phyloP scores from a whole-genome alignment of 2,113 vertebrate species.

The Notechis scutatus region DNA sequence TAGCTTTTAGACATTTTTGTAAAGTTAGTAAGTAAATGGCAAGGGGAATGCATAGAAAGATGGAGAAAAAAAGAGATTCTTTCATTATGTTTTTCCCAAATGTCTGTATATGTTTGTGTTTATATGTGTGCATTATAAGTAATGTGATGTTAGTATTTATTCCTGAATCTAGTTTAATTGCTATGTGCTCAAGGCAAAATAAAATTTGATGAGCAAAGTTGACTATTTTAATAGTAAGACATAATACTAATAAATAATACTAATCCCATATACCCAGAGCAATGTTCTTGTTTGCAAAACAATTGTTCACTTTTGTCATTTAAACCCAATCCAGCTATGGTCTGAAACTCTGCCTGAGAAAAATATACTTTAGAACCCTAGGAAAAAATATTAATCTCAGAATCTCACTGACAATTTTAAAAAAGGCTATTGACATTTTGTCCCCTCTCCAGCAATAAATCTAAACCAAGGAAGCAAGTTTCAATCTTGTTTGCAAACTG shows the following conservation, averaged over 20 bases:
- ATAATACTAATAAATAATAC: not conserved
- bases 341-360: not conserved
- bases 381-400: not conserved
- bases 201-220: not conserved
- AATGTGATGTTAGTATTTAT: no score
- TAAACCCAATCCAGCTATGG: not conserved
- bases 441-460: conserved; percentile 10
- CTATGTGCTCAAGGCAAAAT: not conserved
- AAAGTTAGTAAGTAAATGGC: not conserved
- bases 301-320: not conserved
- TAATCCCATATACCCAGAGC: accelerated
- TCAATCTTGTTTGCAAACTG: conserved; percentile 33
- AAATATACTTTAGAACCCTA: not conserved
- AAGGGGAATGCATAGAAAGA: not conserved
- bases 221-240: not conserved
- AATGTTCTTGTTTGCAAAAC: not conserved
- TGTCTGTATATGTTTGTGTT: not conserved
- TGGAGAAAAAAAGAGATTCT: not conserved
- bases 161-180: not conserved
- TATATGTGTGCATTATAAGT: not conserved
- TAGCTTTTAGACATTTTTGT: not conserved
- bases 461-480: conserved; percentile 31
- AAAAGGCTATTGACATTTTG: conserved; percentile 4
- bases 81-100: not conserved
- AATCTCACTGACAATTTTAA: not conserved